Conservation (phyloP, 2,113 vertebrate genomes). For the Crotalus viridis region DNA sequence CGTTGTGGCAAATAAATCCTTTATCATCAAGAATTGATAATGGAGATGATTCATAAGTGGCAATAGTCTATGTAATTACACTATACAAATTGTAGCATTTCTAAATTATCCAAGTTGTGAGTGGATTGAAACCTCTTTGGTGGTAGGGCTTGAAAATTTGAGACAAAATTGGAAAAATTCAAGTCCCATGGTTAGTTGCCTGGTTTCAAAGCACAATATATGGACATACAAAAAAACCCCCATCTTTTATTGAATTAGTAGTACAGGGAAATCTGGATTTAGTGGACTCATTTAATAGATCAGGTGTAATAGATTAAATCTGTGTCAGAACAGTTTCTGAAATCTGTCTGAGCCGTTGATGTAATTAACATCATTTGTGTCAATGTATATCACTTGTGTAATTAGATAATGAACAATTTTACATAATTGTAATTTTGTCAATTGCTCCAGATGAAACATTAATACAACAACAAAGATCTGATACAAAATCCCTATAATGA, state of each 20-base stretch:
- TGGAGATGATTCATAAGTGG: background rate
- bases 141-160: background rate
- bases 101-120: background rate
- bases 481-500: background rate
- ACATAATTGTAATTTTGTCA: background rate
- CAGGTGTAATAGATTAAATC: background rate
- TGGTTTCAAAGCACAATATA: background rate
- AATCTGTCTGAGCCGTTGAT: background rate
- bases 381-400: background rate
- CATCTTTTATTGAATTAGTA: background rate
- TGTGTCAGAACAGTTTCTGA: background rate
- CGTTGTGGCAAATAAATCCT: background rate
- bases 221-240: background rate
- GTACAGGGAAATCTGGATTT: background rate
- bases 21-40: background rate
- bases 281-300: background rate
- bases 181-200: background rate
- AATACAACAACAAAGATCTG: background rate
- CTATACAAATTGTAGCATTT: background rate
- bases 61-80: background rate
- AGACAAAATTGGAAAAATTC: background rate
- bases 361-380: background rate
- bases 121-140: background rate
- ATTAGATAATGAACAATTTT: background rate
- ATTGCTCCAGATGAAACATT: background rate